phyloP scores from a whole-genome alignment of 2,888 invertebrate genomes.

The Orthosia gracilis region DNA sequence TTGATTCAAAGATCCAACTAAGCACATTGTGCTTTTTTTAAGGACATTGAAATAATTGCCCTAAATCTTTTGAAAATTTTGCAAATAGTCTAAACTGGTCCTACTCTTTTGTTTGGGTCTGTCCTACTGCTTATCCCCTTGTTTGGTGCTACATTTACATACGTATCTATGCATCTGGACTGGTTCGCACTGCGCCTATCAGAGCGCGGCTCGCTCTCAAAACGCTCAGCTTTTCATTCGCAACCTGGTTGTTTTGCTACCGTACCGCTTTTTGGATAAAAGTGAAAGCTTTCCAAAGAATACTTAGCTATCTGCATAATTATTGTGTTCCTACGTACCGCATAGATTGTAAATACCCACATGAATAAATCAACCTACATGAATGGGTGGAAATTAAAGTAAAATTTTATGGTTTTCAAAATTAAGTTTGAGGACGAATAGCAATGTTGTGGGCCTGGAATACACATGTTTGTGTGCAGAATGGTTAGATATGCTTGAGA shows the following conservation, averaged over 20 bases:
- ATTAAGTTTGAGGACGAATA: too few species aligned
- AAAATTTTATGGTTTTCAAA: too few species aligned
- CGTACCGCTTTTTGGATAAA: constrained; percentile 42
- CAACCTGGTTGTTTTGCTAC: constrained; percentile 50
- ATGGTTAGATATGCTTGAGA: too few species aligned
- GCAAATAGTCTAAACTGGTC: not conserved
- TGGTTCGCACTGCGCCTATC: constrained; percentile 69
- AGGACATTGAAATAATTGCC: not conserved
- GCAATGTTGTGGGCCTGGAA: too few species aligned
- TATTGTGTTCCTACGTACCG: not conserved
- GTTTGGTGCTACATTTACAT: constrained; percentile 51
- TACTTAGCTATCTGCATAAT: constrained; percentile 22
- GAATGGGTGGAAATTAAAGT: not conserved
- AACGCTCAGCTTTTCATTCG: constrained; percentile 55
- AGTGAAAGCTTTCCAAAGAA: constrained; percentile 54
- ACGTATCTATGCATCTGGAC: constrained; percentile 67
- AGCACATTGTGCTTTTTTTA: not conserved
- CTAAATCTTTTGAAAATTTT: not conserved
- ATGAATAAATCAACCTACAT: not conserved
- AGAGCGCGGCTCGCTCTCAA: constrained; percentile 69
- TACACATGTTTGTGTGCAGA: not conserved
- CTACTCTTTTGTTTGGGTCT: constrained; percentile 8
- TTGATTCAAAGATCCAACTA: not conserved
- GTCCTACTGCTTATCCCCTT: constrained; percentile 21
- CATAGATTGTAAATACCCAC: not conserved